Conservation (phyloP, 1,140 invertebrate species). For the Rhagoletis zephyria region DNA sequence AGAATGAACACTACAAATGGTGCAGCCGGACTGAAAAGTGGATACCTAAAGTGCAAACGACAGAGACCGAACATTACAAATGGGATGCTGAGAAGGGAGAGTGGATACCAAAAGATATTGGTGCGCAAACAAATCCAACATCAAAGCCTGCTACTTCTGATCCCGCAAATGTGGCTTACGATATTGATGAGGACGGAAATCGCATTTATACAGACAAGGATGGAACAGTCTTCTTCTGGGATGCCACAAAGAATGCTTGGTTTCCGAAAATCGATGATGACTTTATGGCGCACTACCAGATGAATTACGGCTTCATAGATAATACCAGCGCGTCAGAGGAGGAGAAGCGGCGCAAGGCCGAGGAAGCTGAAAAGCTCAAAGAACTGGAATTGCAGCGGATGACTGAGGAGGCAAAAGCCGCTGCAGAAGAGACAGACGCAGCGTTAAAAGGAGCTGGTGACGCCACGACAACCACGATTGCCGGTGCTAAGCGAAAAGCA, state of each 20-base stretch:
- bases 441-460: slow-evolving; percentile 7
- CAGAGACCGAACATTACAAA: slow-evolving; percentile 72
- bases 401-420: slow-evolving; percentile 64
- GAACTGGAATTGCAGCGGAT: slow-evolving; percentile 64
- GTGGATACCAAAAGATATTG: slow-evolving; percentile 62
- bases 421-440: slow-evolving; percentile 62
- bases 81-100: slow-evolving; percentile 70
- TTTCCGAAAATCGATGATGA: slow-evolving; percentile 98
- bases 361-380: slow-evolving; percentile 60
- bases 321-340: slow-evolving; percentile 73
- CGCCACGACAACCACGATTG: too few relatives aligned
- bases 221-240: slow-evolving; percentile 93
- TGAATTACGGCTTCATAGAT: slow-evolving; percentile 91
- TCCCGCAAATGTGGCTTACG: slow-evolving; percentile 76
- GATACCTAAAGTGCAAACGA: slow-evolving; percentile 73
- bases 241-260: slow-evolving; percentile 91
- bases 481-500: slow-evolving; percentile 71
- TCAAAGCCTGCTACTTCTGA: slow-evolving; percentile 49
- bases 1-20: slow-evolving; percentile 81
- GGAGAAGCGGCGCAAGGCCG: slow-evolving; percentile 65
- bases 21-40: slow-evolving; percentile 78
- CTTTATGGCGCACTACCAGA: slow-evolving; percentile 95
- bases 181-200: slow-evolving; percentile 82
- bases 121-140: background rate
- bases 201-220: slow-evolving; percentile 90